phyloP scores from a whole-genome alignment of 2,113 vertebrate species.

The Tetraodon nigroviridis region DNA sequence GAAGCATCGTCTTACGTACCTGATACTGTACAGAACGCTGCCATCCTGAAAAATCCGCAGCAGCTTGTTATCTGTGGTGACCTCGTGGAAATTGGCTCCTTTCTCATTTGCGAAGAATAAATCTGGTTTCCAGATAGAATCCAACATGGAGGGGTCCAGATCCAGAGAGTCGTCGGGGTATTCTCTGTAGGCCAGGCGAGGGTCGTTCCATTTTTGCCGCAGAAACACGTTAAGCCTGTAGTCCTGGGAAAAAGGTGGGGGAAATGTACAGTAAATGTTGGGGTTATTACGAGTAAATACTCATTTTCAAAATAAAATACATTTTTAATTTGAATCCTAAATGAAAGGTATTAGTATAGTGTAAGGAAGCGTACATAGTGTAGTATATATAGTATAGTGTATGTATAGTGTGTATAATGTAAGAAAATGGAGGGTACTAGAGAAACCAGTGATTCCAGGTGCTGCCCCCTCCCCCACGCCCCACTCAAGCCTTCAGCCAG shows the following conservation, averaged over 20 bases:
- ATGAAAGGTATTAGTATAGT: too few species aligned
- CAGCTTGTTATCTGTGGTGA: slow-evolving; percentile 93
- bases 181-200: slow-evolving; percentile 85
- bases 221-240: slow-evolving; percentile 91
- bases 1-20: slow-evolving; percentile 62
- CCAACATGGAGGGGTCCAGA: slow-evolving; percentile 90
- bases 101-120: slow-evolving; percentile 94
- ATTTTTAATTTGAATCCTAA: too few species aligned
- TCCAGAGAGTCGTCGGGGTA: slow-evolving; percentile 90
- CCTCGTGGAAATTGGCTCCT: slow-evolving; percentile 90
- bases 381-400: too few species aligned
- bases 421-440: too few species aligned
- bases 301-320: not conserved
- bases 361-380: too few species aligned
- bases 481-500: slow-evolving; percentile 17
- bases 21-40: slow-evolving; percentile 91
- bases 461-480: not conserved
- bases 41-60: slow-evolving; percentile 92
- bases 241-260: slow-evolving; percentile 71
- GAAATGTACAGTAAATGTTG: slow-evolving; percentile 30
- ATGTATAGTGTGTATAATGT: too few species aligned
- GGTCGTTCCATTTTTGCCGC: slow-evolving; percentile 91
- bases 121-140: slow-evolving; percentile 95
- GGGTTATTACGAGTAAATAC: not conserved
- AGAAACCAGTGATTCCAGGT: too few species aligned